phyloP scores from a whole-genome alignment of 1,140 invertebrate genomes.

The Mya arenaria region DNA sequence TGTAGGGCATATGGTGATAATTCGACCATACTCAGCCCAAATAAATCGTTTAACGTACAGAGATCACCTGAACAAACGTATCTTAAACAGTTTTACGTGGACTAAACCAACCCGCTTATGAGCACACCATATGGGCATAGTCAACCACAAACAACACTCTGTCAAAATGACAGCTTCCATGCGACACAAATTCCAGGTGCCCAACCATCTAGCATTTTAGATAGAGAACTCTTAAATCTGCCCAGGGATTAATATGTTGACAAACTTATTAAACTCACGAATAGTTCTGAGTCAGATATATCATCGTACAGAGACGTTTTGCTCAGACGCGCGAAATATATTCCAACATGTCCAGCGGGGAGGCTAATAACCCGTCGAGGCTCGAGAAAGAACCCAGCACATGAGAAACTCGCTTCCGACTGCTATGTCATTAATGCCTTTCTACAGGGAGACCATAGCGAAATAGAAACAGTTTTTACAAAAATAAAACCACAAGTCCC shows the following conservation, averaged over 20 bases:
- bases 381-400: neutral
- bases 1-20: too few relatives aligned
- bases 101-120: too few relatives aligned
- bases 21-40: too few relatives aligned
- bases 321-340: neutral
- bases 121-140: too few relatives aligned
- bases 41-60: too few relatives aligned
- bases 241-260: neutral
- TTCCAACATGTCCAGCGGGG: neutral
- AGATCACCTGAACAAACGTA: too few relatives aligned
- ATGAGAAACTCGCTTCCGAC: neutral
- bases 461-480: conserved; percentile 1
- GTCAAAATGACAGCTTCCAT: too few relatives aligned
- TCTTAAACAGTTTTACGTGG: too few relatives aligned
- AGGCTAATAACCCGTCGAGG: neutral
- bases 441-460: neutral
- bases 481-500: neutral
- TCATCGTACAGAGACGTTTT: conserved; percentile 10
- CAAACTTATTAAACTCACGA: neutral
- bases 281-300: neutral
- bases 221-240: neutral
- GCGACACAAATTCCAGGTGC: neutral
- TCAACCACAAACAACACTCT: too few relatives aligned
- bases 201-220: neutral
- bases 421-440: neutral